Conservation (phyloP, 2,113 vertebrate species). For the Callionymus lyra region DNA sequence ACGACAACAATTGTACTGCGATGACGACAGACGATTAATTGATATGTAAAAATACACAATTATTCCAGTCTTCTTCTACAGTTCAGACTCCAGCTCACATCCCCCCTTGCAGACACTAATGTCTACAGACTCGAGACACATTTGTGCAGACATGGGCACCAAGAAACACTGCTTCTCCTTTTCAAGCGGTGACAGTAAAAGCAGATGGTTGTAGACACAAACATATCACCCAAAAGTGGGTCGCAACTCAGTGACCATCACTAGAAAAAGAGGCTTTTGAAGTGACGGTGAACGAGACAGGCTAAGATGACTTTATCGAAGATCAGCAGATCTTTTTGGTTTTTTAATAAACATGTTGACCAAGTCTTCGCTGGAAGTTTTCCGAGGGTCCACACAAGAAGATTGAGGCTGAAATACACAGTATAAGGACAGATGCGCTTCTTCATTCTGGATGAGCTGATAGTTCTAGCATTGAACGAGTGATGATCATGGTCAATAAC, state of each 20-base stretch:
- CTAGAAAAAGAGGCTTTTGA: conserved; percentile 30
- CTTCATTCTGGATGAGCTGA: no score
- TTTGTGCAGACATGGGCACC: background rate
- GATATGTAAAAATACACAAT: background rate
- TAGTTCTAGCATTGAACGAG: conserved; percentile 32
- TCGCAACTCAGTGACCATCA: conserved; percentile 25
- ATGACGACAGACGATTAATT: background rate
- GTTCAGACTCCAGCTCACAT: background rate
- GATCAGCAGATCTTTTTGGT: no score
- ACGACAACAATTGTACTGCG: conserved; percentile 3
- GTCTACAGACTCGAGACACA: no score
- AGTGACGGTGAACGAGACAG: background rate
- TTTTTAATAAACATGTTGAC: no score
- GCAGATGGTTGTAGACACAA: conserved; percentile 20
- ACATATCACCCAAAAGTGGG: conserved; percentile 12
- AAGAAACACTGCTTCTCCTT: conserved; percentile 24
- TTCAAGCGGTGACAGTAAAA: conserved; percentile 31
- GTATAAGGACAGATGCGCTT: no score
- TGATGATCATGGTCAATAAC: conserved; percentile 19
- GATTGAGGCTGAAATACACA: no score
- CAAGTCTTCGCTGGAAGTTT: no score
- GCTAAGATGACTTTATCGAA: no score
- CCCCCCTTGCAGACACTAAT: no score
- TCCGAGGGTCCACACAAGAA: no score
- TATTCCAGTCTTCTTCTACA: background rate